phyloP scores from a whole-genome alignment of 2,113 vertebrate genomes.

The Tragulus kanchil region DNA sequence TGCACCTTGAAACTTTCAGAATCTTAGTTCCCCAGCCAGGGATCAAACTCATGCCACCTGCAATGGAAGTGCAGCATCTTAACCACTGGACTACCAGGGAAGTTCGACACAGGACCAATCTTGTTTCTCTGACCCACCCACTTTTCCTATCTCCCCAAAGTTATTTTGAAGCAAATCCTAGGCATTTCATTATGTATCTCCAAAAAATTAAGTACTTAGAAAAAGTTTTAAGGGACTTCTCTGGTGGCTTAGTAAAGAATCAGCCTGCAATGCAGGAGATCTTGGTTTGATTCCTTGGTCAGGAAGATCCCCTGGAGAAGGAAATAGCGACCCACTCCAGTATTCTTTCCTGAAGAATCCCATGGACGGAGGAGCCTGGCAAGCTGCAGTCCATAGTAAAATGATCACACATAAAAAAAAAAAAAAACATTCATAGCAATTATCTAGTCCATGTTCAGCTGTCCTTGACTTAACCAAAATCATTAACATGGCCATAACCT shows the following conservation, averaged over 20 bases:
- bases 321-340: too few relatives aligned
- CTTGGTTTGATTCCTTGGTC: too few relatives aligned
- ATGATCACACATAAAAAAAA: too few relatives aligned
- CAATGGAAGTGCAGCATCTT: neutral
- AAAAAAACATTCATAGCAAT: neutral
- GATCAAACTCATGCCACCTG: neutral
- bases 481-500: neutral
- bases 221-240: too few relatives aligned
- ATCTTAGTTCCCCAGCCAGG: neutral
- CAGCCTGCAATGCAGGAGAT: too few relatives aligned
- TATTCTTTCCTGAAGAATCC: too few relatives aligned
- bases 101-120: neutral
- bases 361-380: too few relatives aligned
- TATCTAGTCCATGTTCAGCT: neutral
- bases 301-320: too few relatives aligned
- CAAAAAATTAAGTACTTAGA: neutral
- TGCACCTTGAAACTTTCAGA: neutral
- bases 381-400: too few relatives aligned
- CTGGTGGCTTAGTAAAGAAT: too few relatives aligned
- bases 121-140: neutral
- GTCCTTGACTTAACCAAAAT: neutral
- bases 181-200: neutral
- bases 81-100: neutral
- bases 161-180: conserved; percentile 16
- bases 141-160: neutral